A percentile compares a stretch with the other conserved stretches of the same genome.
These are phyloP conservation scores for Gorsachius magnificus DNA, from an alignment of 2,797 vertebrate genomes.

Conservation along the genomic window DNA sequence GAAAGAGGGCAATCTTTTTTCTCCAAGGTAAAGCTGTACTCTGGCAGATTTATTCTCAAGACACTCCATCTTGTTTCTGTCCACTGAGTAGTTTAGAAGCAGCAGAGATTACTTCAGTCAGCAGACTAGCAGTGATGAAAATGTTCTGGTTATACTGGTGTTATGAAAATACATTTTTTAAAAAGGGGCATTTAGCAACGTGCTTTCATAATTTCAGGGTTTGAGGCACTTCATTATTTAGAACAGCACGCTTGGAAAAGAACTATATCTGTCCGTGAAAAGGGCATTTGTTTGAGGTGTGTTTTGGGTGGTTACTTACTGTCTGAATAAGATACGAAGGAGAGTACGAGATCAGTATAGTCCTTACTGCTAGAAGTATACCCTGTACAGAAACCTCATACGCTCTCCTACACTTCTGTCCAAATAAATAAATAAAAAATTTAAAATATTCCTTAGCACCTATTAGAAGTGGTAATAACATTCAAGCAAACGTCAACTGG, in stretches of 20 bases:
- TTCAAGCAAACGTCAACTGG: background rate
- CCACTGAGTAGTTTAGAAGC: background rate
- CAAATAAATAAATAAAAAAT: background rate
- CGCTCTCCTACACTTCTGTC: rapidly evolving
- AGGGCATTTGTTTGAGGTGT: background rate
- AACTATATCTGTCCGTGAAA: background rate
- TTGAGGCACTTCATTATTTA: background rate
- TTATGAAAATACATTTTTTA: background rate
- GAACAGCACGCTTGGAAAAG: background rate
- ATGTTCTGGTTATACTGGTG: background rate
- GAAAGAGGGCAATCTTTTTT: background rate
- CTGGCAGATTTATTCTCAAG: background rate
- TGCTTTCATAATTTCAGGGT: background rate
- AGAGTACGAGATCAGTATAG: background rate
- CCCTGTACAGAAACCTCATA: background rate
- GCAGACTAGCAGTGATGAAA: background rate
- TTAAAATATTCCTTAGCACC: background rate
- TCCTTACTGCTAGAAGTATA: too few species aligned
- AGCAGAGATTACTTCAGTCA: background rate
- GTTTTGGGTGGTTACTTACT: background rate
- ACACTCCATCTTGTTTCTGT: background rate
- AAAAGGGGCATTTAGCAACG: background rate
- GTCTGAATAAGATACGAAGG: background rate
- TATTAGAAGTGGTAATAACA: background rate
- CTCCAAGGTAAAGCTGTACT: background rate